Base-by-base conservation (phyloP, 1,140 invertebrate species). In the Augochlora pura region DNA sequence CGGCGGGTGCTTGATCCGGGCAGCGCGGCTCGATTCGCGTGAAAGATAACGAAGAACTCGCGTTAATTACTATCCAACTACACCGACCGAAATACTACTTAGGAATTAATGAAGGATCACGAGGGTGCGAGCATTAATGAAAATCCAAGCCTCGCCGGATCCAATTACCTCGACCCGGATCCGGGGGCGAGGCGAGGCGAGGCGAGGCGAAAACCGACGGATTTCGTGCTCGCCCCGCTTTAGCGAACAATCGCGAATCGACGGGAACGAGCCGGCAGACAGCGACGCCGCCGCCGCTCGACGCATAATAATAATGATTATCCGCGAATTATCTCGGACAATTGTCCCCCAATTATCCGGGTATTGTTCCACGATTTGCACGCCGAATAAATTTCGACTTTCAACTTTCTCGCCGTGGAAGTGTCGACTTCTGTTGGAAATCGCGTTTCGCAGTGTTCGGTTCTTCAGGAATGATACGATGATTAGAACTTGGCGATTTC, bases 101-200 rank as follows among this genome's bases (percentile, higher is more conserved):
- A 57, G n/a, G 18, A 57, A 21, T 57, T 57, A 57, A 57, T n/a
- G 54, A 57, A n/a, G 54, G 18, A 57, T n/a, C 54, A 57, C 54
- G 54, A 57, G 49, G 16, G 21, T 8, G 54, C 54, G 21, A 57
- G n/a, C 54, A 57, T 57, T 57, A 57, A 57, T 57, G 54, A 57
- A 57, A 57, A 57, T 57, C 54, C 54, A n/a, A 57, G 54, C 54
- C 54, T n/a, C 54, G 54, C n/a, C 60, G 25, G 25, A 62, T 27
- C 60, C 25, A 62, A 62, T 62, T 62, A 62, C 25, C 57, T 67
- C 62, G 66, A 79, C n/a, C 52, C 57, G 38, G 66, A 63, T 42
- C 23, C 46, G 52, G 64, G 49, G 2, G 18, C 1, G 49, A 12
- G 49, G 16, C 49, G 49, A 21, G 1, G 4, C 32, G 32, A 32